A percentile compares a stretch with the other conserved stretches of the same genome.
Evolutionary conservation across 2,113 vertebrate genomes (phyloP).

Genomic region (Baryphthengus martii): DNA sequence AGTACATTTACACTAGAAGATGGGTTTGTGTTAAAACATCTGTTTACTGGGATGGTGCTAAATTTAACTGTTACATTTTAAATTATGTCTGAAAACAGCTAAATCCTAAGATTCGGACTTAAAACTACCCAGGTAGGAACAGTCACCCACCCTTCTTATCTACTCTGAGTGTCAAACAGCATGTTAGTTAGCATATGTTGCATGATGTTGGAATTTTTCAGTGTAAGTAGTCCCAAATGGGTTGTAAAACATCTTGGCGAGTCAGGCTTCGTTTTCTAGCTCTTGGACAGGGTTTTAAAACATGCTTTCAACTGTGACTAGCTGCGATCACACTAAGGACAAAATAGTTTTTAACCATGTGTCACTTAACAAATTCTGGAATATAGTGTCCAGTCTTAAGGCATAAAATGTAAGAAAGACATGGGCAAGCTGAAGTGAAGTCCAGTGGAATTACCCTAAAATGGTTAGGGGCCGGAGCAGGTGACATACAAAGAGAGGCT

Average conservation of each 20-base stretch:
- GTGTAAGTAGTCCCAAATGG: background rate
- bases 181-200: background rate
- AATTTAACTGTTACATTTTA: background rate
- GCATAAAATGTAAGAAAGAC: background rate
- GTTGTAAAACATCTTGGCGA: background rate
- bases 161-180: background rate
- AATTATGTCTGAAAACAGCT: background rate
- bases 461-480: background rate
- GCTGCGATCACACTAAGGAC: background rate
- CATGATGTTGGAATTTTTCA: background rate
- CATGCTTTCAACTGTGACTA: background rate
- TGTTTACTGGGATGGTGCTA: background rate
- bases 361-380: background rate
- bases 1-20: background rate
- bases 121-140: background rate
- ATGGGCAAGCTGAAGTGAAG: background rate
- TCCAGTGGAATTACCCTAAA: background rate
- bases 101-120: background rate
- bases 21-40: background rate
- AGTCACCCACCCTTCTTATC: background rate
- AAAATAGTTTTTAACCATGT: background rate
- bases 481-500: background rate
- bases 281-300: background rate
- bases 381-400: background rate
- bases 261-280: background rate